These are phyloP conservation scores for Scortum barcoo DNA, from an alignment of 2,113 vertebrate genomes.

Conservation along the genomic window DNA sequence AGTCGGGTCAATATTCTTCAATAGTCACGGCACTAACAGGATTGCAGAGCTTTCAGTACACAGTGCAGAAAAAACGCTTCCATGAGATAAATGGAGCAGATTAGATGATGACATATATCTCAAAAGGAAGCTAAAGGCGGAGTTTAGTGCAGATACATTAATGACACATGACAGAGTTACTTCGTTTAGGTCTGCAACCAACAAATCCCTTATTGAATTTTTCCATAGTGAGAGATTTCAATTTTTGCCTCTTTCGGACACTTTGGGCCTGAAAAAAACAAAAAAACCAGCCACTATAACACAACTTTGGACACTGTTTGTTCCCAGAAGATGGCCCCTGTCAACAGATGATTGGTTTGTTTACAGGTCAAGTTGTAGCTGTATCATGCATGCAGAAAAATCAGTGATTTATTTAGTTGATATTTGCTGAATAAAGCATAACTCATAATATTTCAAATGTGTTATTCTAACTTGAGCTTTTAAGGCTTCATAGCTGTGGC, in stretches of 20 bases:
- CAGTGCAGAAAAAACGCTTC: not conserved
- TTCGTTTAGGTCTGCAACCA: too few species aligned
- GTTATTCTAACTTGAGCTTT: too few species aligned
- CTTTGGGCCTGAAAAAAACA: not conserved
- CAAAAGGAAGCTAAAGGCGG: not conserved
- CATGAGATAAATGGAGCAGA: not conserved
- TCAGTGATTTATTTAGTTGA: too few species aligned
- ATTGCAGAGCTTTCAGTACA: conserved; percentile 16
- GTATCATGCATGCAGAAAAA: too few species aligned
- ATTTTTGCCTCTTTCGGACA: conserved; percentile 1
- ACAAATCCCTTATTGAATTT: not conserved
- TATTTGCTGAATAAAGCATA: too few species aligned
- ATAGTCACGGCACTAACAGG: conserved; percentile 36
- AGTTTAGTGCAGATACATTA: conserved; percentile 11
- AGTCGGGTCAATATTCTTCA: conserved; percentile 47
- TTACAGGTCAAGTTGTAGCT: too few species aligned
- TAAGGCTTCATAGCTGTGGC: too few species aligned
- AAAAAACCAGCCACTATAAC: not conserved
- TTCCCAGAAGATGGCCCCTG: too few species aligned
- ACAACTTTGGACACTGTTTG: too few species aligned
- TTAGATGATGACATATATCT: not conserved
- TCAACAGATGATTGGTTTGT: too few species aligned
- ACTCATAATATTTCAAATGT: too few species aligned
- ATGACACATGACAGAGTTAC: not conserved
- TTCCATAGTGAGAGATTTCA: not conserved